A percentile compares a stretch with the other conserved stretches of the same genome.
phyloP scores from a whole-genome alignment of 2,888 invertebrate species.

The Glaucopsyche alexis region DNA sequence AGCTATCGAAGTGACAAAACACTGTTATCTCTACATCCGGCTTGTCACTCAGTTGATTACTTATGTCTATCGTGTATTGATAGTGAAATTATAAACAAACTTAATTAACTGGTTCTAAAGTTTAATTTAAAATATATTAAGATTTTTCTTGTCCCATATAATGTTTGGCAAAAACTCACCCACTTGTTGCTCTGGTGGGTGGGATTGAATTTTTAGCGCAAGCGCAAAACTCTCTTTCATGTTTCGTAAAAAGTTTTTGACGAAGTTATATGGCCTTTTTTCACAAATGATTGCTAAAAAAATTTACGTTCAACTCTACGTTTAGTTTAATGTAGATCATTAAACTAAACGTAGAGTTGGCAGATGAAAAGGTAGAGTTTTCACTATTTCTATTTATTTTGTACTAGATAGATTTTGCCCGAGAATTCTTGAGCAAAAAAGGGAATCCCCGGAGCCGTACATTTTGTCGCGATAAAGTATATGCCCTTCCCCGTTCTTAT shows the following conservation, averaged over 20 bases:
- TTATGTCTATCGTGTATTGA: not conserved
- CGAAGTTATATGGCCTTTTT: too few relatives aligned
- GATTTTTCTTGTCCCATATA: not conserved
- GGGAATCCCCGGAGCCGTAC: too few relatives aligned
- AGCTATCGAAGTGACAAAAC: not conserved
- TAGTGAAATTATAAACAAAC: not conserved
- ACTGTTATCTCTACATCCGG: not conserved
- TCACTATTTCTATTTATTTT: too few relatives aligned
- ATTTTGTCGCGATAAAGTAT: too few relatives aligned
- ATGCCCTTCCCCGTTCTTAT: too few relatives aligned
- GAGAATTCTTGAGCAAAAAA: too few relatives aligned
- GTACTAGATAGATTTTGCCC: too few relatives aligned
- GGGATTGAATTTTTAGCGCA: conserved; percentile 60
- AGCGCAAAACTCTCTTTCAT: conserved; percentile 47
- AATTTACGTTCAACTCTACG: too few relatives aligned
- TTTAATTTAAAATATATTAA: not conserved
- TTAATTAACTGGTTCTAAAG: not conserved
- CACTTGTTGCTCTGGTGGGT: conserved; percentile 66
- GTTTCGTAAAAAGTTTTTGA: not conserved
- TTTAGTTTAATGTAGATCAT: too few relatives aligned
- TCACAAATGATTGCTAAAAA: too few relatives aligned
- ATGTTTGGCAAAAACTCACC: not conserved
- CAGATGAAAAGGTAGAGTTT: too few relatives aligned
- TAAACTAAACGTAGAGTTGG: too few relatives aligned
- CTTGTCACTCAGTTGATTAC: not conserved